Evolutionary conservation across 2,113 vertebrate genomes (phyloP), one percentile per base, ranked within the genome.

Genomic region (Pampusana beccarii): DNA sequence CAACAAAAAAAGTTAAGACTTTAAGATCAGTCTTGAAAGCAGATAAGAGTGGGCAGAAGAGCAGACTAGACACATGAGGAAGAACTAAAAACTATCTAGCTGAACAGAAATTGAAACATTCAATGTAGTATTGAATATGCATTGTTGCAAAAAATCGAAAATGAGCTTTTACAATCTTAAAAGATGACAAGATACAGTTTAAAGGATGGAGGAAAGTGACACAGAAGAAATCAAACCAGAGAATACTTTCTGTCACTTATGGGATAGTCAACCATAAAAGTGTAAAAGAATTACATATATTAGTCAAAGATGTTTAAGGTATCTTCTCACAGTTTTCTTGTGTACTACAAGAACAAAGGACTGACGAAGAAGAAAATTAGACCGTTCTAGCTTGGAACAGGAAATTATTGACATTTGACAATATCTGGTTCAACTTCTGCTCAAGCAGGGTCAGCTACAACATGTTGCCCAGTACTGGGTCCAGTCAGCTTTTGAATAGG

Each of bases 351-450:
- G 65, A 93, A 80, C 50, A 85, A 94, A 21, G 28, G 54, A 80
- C 66, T 85, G 83, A 91, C 72, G 53, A 91, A 91, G 36, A 95
- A 87, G 64, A 85, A 97, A 96, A 97, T 70, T 77, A 82, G 73
- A 82, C 33, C 31, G 67, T 95, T 85, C 44, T 90, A 60, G 60
- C 31, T 75, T 78, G 36, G 19, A 84, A 65, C 42, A 61, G 70
- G 73, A 96, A 96, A 94, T 80, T 50, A 94, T 80, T 50, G 44
- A 26, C 13, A 9, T 26, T 15, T 58, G 38, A 64, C 31, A 72
- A 60, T 8, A 56, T 1, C 20, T 51, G 26, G 54, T 56, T 6
- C 31, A 73, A 19, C 8, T 46, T 46, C 44, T 46, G 44, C 44
- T 46, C 18, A 19, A 46, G 18, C 44, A 46, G 17, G 3, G 10